phyloP scores from a whole-genome alignment of 2,113 vertebrate species.

The Ceyx margarethae region DNA sequence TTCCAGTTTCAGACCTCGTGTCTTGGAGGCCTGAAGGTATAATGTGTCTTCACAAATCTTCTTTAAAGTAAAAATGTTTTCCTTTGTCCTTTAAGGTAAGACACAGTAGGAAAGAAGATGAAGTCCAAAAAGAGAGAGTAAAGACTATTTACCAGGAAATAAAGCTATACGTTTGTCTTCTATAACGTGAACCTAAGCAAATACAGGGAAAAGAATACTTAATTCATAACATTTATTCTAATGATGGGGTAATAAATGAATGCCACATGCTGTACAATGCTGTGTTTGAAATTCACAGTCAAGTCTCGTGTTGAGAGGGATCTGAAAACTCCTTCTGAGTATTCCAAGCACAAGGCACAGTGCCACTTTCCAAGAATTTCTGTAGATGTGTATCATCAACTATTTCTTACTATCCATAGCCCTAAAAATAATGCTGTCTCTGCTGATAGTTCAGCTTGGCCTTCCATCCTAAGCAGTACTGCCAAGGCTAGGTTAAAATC shows the following conservation, averaged over 20 bases:
- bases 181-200: background rate
- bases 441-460: background rate
- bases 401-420: background rate
- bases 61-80: background rate
- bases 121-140: background rate
- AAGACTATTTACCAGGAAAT: background rate
- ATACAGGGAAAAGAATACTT: background rate
- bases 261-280: background rate
- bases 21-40: background rate
- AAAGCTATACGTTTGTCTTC: background rate
- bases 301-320: background rate
- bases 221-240: background rate
- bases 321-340: background rate
- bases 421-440: slow-evolving; percentile 42
- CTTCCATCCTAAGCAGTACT: background rate
- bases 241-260: slow-evolving; percentile 23
- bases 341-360: slow-evolving; percentile 4
- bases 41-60: background rate
- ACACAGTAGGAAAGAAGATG: background rate
- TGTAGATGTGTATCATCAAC: background rate
- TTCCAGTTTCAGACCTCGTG: slow-evolving; percentile 8
- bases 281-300: background rate
- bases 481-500: slow-evolving; percentile 32
- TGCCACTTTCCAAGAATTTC: background rate
- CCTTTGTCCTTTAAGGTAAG: background rate